Percentiles rank a stretch among this genome's conserved stretches.
Evolutionary conservation across 2,797 vertebrate genomes (phyloP).

Genomic region (Melanotaenia maccullochi): DNA sequence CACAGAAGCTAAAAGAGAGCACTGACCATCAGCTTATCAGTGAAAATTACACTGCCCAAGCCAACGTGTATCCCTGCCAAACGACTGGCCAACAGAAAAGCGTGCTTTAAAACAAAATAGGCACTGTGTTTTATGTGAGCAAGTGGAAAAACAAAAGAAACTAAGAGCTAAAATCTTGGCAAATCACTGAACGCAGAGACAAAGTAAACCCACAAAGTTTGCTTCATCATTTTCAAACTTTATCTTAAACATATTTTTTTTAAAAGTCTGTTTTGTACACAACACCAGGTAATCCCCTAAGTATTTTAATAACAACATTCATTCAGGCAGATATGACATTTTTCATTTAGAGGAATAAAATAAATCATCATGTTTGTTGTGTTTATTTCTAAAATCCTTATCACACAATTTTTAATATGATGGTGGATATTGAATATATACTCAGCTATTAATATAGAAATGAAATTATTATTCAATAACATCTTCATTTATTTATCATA

Average conservation of each 20-base stretch:
- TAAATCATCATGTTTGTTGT: too few species aligned
- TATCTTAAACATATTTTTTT: too few species aligned
- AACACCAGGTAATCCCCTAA: neutral
- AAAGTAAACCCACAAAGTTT: constrained; percentile 20
- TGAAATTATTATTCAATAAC: neutral
- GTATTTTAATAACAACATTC: too few species aligned
- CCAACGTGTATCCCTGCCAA: constrained; percentile 53
- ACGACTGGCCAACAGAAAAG: constrained; percentile 48
- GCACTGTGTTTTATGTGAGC: constrained; percentile 47
- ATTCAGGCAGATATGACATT: too few species aligned
- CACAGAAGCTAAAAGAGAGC: constrained; percentile 39
- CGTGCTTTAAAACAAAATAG: constrained; percentile 46
- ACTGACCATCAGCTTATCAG: constrained; percentile 56
- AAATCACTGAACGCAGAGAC: constrained; percentile 29
- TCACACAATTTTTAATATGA: too few species aligned
- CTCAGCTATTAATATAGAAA: too few species aligned
- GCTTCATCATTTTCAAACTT: too few species aligned
- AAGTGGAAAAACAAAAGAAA: constrained; percentile 41
- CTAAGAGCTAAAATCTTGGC: constrained; percentile 22
- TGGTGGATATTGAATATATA: too few species aligned
- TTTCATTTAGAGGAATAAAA: too few species aligned
- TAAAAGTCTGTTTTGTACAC: too few species aligned
- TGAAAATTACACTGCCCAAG: constrained; percentile 59
- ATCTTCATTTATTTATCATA: neutral
- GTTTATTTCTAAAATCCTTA: too few species aligned